Evolutionary conservation across 2,113 vertebrate genomes (phyloP).

Genomic region (Sardina pilchardus): DNA sequence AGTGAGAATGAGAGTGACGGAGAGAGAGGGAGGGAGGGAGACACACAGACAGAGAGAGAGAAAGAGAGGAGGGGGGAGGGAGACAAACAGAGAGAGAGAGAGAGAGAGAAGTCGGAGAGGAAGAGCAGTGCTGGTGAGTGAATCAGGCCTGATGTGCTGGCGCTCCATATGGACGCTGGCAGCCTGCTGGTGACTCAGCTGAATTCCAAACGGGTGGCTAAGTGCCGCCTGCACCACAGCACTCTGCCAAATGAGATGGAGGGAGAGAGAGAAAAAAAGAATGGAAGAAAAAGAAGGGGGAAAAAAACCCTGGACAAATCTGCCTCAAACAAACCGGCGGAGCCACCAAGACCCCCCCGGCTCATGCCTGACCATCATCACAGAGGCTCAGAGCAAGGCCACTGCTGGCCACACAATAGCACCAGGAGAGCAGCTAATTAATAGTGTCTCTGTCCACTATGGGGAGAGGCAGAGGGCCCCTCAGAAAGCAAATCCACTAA

Average conservation of each 20-base stretch:
- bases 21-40: background rate
- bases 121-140: background rate
- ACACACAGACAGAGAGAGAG: background rate
- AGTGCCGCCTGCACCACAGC: background rate
- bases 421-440: too few relatives aligned
- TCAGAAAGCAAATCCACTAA: background rate
- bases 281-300: background rate
- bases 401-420: too few relatives aligned
- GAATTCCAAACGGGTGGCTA: background rate
- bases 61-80: background rate
- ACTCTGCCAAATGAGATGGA: background rate
- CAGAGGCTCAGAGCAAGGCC: background rate
- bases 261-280: background rate
- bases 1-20: background rate
- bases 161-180: background rate
- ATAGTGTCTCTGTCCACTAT: background rate
- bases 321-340: too few relatives aligned
- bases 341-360: too few relatives aligned
- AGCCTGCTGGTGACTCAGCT: too few relatives aligned
- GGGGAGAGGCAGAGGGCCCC: background rate
- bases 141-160: background rate
- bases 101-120: background rate
- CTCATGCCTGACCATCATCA: background rate
- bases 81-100: background rate
- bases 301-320: background rate